phyloP scores from a whole-genome alignment of 2,113 vertebrate genomes.

The Perca flavescens region DNA sequence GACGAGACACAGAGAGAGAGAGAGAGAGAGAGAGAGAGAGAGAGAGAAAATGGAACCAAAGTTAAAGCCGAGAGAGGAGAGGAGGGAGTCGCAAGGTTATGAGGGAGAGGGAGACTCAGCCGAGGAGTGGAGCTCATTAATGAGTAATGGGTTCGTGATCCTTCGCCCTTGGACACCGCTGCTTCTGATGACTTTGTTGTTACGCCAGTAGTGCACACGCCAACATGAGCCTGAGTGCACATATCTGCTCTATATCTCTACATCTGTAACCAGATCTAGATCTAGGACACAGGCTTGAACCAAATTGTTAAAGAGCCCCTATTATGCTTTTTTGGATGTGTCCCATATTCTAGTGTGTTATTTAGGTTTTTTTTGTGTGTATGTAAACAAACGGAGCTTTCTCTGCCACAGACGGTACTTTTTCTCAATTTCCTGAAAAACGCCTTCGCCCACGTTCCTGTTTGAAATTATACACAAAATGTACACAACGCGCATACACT shows the following conservation, averaged over 20 bases:
- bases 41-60: constrained; percentile 17
- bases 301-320: no score
- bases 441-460: no score
- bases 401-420: no score
- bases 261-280: background rate
- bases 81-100: constrained; percentile 39
- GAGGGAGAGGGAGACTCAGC: constrained; percentile 47
- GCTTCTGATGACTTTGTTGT: constrained; percentile 64
- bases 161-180: constrained; percentile 59
- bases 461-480: no score
- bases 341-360: no score
- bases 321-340: no score
- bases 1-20: background rate
- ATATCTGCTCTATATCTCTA: background rate
- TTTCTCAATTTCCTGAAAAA: no score
- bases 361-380: no score
- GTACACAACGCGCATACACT: no score
- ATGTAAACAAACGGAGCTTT: no score
- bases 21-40: background rate
- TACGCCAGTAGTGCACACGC: constrained; percentile 40
- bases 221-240: constrained; percentile 15
- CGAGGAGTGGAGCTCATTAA: constrained; percentile 72
- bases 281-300: no score
- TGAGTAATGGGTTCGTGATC: constrained; percentile 71
- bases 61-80: constrained; percentile 20